phyloP scores from a whole-genome alignment of 2,888 invertebrate species.

The Elmis aenea region DNA sequence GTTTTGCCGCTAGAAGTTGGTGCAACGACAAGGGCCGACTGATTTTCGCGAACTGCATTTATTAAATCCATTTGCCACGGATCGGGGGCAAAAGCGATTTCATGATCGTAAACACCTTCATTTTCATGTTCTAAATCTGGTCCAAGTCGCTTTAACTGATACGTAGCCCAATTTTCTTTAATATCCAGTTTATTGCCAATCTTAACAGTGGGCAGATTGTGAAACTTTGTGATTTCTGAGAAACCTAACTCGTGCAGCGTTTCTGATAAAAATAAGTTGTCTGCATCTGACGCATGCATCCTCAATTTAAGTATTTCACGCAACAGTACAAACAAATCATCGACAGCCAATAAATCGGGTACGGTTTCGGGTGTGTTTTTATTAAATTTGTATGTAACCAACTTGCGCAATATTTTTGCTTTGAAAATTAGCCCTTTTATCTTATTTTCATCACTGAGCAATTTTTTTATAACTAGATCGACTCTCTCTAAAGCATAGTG shows the following conservation, averaged over 20 bases:
- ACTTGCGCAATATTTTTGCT: no score
- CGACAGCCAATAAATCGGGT: no score
- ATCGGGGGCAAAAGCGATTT: conserved; percentile 36
- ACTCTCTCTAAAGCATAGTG: no score
- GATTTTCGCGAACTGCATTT: conserved; percentile 37
- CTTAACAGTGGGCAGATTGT: conserved; percentile 12
- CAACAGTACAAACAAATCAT: no score
- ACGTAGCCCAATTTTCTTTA: conserved; percentile 18
- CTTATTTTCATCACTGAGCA: no score
- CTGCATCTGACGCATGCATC: no score
- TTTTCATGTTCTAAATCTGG: conserved; percentile 18
- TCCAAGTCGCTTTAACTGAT: conserved; percentile 24
- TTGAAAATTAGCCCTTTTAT: no score
- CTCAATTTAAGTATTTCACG: no score
- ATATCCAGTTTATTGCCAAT: conserved; percentile 2
- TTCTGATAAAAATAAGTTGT: conserved; percentile 13
- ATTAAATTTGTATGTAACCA: no score
- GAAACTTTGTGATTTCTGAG: conserved; percentile 16
- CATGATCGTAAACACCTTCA: conserved; percentile 12
- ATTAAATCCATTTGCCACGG: conserved; percentile 40
- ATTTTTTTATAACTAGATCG: no score
- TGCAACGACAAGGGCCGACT: conserved; percentile 41
- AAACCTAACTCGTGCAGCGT: conserved; percentile 15
- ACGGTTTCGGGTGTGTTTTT: no score
- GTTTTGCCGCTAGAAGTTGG: conserved; percentile 44